These are phyloP conservation scores for Melanostoma scalare DNA, from an alignment of 2,888 invertebrate species.

Conservation along the genomic window DNA sequence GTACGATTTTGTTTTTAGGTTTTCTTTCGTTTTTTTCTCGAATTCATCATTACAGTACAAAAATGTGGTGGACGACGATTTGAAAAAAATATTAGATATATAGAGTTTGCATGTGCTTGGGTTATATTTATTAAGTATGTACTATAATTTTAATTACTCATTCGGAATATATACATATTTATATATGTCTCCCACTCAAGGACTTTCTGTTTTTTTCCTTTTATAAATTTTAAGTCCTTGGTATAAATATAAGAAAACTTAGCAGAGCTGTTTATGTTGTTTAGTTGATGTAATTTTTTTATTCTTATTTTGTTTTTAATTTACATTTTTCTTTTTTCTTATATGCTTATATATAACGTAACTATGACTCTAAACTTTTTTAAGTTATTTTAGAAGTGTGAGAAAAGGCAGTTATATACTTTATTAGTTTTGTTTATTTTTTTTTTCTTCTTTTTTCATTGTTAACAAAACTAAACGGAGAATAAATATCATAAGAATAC, in stretches of 20 bases:
- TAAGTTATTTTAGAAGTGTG: constrained; percentile 16
- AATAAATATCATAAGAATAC: too few relatives aligned
- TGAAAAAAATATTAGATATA: constrained; percentile 21
- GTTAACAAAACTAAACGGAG: background rate
- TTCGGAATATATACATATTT: constrained; percentile 4
- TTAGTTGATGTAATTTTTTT: constrained; percentile 19
- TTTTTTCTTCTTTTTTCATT: constrained; percentile 1
- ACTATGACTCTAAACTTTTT: constrained; percentile 13
- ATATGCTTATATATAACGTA: constrained; percentile 26
- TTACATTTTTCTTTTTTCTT: constrained; percentile 1
- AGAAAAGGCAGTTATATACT: constrained; percentile 53
- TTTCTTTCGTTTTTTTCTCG: constrained; percentile 2
- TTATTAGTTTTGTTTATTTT: constrained; percentile 13
- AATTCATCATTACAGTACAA: constrained; percentile 31
- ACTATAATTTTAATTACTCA: constrained; percentile 16
- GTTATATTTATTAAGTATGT: constrained; percentile 8
- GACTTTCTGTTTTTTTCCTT: background rate
- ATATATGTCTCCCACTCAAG: constrained; percentile 30
- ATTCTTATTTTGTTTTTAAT: background rate
- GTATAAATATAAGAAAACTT: constrained; percentile 13
- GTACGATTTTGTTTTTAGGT: constrained; percentile 32
- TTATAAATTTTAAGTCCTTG: constrained; percentile 26
- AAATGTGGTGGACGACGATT: constrained; percentile 31
- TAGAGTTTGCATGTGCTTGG: constrained; percentile 37
- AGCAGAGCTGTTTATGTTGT: constrained; percentile 5